A percentile compares a stretch with the other conserved stretches of the same genome.
Conservation (phyloP, 64 coral and sea anemone species). For the Actinia tenebrosa region DNA sequence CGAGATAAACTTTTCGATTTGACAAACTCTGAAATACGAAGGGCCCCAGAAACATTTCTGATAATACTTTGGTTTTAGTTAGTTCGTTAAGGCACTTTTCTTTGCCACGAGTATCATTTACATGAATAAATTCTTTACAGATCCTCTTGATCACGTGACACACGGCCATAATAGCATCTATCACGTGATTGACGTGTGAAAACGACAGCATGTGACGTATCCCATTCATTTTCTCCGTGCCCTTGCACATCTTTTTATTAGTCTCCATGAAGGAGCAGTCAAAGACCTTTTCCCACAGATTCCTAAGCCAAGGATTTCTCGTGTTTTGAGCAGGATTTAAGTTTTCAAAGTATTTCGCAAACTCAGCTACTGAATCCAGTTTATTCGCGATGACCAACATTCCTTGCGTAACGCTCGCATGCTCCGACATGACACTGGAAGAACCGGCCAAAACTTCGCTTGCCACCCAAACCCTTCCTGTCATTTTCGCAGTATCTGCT, state of each 20-base stretch:
- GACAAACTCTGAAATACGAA: conserved; percentile 33
- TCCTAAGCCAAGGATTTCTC: conserved; percentile 28
- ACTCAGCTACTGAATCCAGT: not conserved
- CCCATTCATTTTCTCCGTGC: not conserved
- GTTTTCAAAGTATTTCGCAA: conserved; percentile 24
- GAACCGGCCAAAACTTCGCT: conserved; percentile 35
- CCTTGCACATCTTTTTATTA: not conserved
- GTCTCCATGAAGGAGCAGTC: not conserved
- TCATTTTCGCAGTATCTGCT: not conserved
- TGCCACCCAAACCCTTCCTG: conserved; percentile 24
- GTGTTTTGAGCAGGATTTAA: conserved; percentile 17
- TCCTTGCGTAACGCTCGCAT: not conserved
- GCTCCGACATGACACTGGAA: not conserved
- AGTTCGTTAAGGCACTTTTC: not conserved
- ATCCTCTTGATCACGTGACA: conserved; percentile 32
- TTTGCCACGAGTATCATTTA: not conserved
- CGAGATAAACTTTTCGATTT: conserved; percentile 29
- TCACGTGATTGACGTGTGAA: conserved; percentile 28
- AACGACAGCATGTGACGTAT: not conserved
- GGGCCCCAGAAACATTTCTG: conserved; percentile 16
- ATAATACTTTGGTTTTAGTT: conserved; percentile 17
- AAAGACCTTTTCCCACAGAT: conserved; percentile 36
- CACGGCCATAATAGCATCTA: conserved; percentile 57
- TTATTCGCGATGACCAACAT: conserved; percentile 3
- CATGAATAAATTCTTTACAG: not conserved